Base-by-base conservation (phyloP, 2,113 vertebrate genomes). In the Neotragus pygmaeus region DNA sequence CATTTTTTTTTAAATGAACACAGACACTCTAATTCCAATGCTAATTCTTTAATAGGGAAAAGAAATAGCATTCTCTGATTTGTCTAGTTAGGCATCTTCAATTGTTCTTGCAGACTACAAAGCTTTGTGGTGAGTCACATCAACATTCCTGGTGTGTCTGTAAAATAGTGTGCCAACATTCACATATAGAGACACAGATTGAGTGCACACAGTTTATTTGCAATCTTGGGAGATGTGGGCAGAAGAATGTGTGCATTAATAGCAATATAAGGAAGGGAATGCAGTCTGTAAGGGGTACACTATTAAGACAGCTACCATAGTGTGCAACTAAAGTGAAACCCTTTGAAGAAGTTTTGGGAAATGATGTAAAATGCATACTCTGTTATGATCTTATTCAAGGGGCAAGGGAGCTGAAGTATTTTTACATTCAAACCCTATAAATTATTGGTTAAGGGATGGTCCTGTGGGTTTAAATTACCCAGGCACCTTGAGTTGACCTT, bases 11-110 rank as follows among this genome's bases (percentile, higher is more conserved):
- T 53, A 6, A 23, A 82, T 39, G 95, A 97, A 83, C 43, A 93
- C 36, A 81, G 17, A 64, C n/a, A 57, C 43, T 73, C 49, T 93
- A 83, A 73, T 81, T 33, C 58, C 91, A 80, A 55, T 47, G 66
- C 49, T 83, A 36, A 84, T 95, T 96, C 27, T 47, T 78, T 73
- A 93, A 60, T 30, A 94, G 19, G 88, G 77, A 73, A 92, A 92
- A 57, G 55, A 92, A 89, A 94, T 62, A 49, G 15, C 83, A 43
- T 83, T 55, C 33, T 81, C 8, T 4, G 53, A 23, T 93, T 90
- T 91, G 23, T n/a, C 49, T 90, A 30, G 13, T 17, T 36, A 90
- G 58, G 27, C 43, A 39, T 45, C 55, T 85, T 45, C 19, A 28
- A 36, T 66, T 81, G 23, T 57, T 90, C 45, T 55, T 77, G 25